These are phyloP conservation scores for Amphiura filiformis DNA, from an alignment of 35 echinoderm and acorn worm genomes.

Conservation along the genomic window DNA sequence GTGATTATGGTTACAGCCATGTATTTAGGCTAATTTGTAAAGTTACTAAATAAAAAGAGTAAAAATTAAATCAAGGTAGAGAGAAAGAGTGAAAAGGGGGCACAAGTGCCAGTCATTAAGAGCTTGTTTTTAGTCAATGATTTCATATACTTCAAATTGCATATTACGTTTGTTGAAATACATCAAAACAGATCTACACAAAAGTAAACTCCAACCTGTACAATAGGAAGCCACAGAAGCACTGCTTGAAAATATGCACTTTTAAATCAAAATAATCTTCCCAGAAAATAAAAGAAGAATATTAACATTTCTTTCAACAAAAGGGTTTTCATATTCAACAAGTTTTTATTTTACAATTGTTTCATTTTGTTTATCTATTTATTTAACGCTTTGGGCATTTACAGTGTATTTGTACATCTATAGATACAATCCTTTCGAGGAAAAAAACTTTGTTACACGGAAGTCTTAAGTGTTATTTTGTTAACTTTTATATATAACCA, in stretches of 20 bases:
- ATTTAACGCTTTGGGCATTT: background rate
- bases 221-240: background rate
- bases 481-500: background rate
- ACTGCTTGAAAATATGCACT: background rate
- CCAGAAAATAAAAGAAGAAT: background rate
- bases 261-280: background rate
- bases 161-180: background rate
- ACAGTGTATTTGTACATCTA: slow-evolving; percentile 5
- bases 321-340: background rate
- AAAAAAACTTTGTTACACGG: background rate
- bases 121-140: too few relatives aligned
- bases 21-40: too few relatives aligned
- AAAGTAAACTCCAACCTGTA: background rate
- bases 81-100: too few relatives aligned
- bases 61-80: too few relatives aligned
- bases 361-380: background rate
- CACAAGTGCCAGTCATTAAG: too few relatives aligned
- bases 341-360: background rate
- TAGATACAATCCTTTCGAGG: background rate
- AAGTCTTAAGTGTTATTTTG: background rate
- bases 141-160: background rate
- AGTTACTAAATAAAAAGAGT: too few relatives aligned
- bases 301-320: slow-evolving; percentile 8
- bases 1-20: too few relatives aligned
- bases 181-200: slow-evolving; percentile 9